Percentiles rank a stretch among this genome's conserved stretches.
phyloP scores from a whole-genome alignment of 2,113 vertebrate genomes.

The Blennius ocellaris region DNA sequence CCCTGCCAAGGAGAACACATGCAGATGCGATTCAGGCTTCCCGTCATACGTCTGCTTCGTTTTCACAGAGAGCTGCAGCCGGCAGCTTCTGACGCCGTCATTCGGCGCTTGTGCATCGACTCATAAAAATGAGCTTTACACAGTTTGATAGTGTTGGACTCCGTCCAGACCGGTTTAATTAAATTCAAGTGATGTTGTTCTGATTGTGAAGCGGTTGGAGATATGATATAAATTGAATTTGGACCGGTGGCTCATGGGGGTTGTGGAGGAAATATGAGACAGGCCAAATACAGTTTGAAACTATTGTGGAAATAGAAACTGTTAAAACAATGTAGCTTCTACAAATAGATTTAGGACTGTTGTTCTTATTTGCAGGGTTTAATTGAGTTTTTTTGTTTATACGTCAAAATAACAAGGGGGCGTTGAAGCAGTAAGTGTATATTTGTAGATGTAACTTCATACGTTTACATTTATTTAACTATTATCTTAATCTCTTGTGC shows the following conservation, averaged over 20 bases:
- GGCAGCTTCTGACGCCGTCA: neutral
- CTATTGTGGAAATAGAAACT: neutral
- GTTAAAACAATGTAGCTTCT: neutral
- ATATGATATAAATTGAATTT: neutral
- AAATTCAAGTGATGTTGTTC: neutral
- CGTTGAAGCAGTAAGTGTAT: too few species aligned
- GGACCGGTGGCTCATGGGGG: neutral
- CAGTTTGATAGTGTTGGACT: neutral
- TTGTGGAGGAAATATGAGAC: neutral
- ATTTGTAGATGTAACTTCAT: too few species aligned
- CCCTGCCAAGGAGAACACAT: constrained; percentile 56
- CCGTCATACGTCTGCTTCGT: neutral
- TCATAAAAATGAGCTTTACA: neutral
- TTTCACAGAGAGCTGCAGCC: neutral
- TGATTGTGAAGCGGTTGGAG: neutral
- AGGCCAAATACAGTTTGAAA: neutral
- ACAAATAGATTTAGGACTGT: neutral
- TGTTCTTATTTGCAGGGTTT: too few species aligned
- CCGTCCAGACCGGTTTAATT: neutral
- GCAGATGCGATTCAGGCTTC: neutral
- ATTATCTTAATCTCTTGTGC: too few species aligned
- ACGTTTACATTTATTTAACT: too few species aligned
- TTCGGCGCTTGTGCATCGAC: neutral
- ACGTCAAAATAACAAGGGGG: too few species aligned
- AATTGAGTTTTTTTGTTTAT: neutral